phyloP scores from a whole-genome alignment of 2,888 invertebrate genomes.

The Leptogaster cylindrica region DNA sequence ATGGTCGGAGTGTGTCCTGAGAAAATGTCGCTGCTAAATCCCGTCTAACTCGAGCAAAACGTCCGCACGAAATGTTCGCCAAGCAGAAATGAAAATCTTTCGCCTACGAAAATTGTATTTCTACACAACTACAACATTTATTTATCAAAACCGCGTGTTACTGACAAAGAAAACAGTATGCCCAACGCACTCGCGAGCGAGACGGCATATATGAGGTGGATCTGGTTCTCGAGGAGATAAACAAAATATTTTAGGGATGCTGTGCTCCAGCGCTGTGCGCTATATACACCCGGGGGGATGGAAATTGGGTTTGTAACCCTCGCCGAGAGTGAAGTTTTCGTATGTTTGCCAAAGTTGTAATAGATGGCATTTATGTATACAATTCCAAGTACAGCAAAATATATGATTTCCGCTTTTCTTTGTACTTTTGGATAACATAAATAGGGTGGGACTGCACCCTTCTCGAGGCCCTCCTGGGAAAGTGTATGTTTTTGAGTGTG shows the following conservation, averaged over 20 bases:
- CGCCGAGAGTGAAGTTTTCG: constrained; percentile 41
- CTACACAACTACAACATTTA: constrained; percentile 62
- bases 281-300: background rate
- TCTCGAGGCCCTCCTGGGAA: background rate
- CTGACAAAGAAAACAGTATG: constrained; percentile 12
- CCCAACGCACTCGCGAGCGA: constrained; percentile 13
- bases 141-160: constrained; percentile 60
- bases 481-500: background rate
- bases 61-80: constrained; percentile 60
- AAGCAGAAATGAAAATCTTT: constrained; percentile 61
- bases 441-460: constrained; percentile 36
- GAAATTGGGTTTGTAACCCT: constrained; percentile 19
- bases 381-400: constrained; percentile 11
- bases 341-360: constrained; percentile 47
- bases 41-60: constrained; percentile 60
- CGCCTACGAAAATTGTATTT: constrained; percentile 60
- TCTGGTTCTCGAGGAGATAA: constrained; percentile 42
- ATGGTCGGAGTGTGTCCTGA: no score
- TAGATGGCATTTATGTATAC: constrained; percentile 46
- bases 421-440: constrained; percentile 31
- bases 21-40: constrained; percentile 21
- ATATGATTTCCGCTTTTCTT: constrained; percentile 44
- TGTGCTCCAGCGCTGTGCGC: constrained; percentile 18
- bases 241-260: constrained; percentile 45
- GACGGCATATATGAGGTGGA: constrained; percentile 28